Conservation (phyloP, 2,797 vertebrate genomes). For the Gadopsis marmoratus region DNA sequence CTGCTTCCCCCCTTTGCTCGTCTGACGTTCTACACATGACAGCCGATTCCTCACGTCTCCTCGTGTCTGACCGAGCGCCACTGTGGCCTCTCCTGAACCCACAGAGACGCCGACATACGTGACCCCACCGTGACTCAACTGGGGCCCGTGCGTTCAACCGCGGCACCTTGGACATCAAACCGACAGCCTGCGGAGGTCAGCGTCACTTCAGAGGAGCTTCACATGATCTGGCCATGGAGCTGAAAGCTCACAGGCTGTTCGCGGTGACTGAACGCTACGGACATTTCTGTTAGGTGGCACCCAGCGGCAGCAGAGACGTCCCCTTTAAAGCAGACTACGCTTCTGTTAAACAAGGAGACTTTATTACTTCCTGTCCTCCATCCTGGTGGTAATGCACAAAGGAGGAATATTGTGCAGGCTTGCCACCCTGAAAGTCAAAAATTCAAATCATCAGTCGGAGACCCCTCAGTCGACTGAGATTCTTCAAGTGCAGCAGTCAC, state of each 20-base stretch:
- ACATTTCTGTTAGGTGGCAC: constrained; percentile 1
- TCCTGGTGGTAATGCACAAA: neutral
- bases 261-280: neutral
- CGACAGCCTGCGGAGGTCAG: neutral
- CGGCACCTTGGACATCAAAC: constrained; percentile 32
- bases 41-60: constrained; percentile 8
- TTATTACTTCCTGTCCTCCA: constrained; percentile 1
- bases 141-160: neutral
- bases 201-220: constrained; percentile 7
- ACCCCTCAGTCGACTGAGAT: too few species aligned
- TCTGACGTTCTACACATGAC: neutral
- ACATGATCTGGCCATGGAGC: neutral
- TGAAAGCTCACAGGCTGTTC: neutral
- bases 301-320: neutral
- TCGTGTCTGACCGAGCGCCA: neutral
- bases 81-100: constrained; percentile 44
- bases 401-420: too few species aligned
- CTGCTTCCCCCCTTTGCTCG: neutral
- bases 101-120: neutral
- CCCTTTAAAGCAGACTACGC: neutral
- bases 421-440: too few species aligned
- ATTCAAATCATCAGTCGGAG: too few species aligned
- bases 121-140: constrained; percentile 22
- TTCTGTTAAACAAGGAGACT: neutral
- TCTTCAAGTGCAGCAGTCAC: too few species aligned